Base-by-base conservation (phyloP, 2,888 invertebrate species). In the Muschampia plurimacula region DNA sequence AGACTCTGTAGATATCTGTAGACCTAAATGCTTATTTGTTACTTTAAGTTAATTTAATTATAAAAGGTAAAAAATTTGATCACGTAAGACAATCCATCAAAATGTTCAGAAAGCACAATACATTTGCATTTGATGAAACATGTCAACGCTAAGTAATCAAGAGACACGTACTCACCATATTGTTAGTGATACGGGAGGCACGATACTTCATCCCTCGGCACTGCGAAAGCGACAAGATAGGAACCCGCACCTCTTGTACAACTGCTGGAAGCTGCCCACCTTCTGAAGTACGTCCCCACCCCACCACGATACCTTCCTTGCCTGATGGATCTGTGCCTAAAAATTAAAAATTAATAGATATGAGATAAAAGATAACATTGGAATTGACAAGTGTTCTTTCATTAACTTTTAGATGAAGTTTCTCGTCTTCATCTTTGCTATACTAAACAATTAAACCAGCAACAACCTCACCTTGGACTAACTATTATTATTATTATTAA, bases 271-370 rank as follows among this genome's bases (percentile, higher is more conserved):
- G 87, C 84, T 96, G 96, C 1, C 98, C 98, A 3, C 97, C 97
- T 86, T 98, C 98, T 0, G 97, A 95, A 0, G 97, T 97, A 8
- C 98, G 95, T 0, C 98, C 98, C 98, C 98, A 98, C 2, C 98
- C 98, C 9, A 98, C 97, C 8, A 97, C 98, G 0, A 97, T 96
- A 10, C 97, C 98, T 72, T 95, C 92, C 82, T 96, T 96, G 46
- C 97, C 97, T 1, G 96, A 95, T 65, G 97, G 97, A 80, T 97
- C 97, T 36, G 86, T 85, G 72, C 89, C 96, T 96, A 80, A 10
- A 2, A 65, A 57, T 13, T 22, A 46, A 13, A 63, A 69, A 9
- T 15, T 3, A 62, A 2, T 8, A 8, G 41, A 41, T 41, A 41
- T 41, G 9, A 9, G 41, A 32, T 22, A 22, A 22, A 22, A 22